These are phyloP conservation scores for Phrynocephalus vlangalii DNA, from an alignment of 2,797 vertebrate species.

Conservation along the genomic window DNA sequence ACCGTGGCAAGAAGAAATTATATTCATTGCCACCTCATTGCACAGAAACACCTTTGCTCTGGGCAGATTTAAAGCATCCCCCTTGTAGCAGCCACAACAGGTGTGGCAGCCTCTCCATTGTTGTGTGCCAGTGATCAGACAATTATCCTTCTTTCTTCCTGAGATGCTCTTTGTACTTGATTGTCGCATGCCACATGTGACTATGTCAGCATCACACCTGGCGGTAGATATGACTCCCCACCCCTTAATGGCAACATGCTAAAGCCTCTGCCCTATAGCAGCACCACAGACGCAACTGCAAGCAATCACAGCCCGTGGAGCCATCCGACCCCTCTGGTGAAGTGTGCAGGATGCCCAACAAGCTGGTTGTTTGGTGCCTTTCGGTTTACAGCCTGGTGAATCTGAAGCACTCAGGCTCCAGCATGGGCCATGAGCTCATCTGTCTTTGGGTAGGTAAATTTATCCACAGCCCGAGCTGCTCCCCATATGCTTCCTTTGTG, in stretches of 20 bases:
- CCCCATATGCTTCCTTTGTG: conserved; percentile 4
- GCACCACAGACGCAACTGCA: conserved; percentile 68
- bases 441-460: conserved; percentile 61
- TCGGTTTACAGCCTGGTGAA: conserved; percentile 47
- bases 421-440: conserved; percentile 50
- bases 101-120: background rate
- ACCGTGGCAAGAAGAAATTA: background rate
- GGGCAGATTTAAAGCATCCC: background rate
- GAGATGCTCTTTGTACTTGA: conserved; percentile 30
- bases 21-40: background rate
- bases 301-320: conserved; percentile 61
- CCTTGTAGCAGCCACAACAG: background rate
- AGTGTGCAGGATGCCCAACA: conserved; percentile 53
- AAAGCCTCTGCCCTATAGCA: conserved; percentile 60
- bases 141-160: conserved; percentile 41
- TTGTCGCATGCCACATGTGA: conserved; percentile 42
- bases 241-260: conserved; percentile 46
- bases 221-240: conserved; percentile 59
- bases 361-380: conserved; percentile 51
- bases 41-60: background rate
- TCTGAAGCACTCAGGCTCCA: conserved; percentile 46
- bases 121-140: conserved; percentile 60
- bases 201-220: conserved; percentile 63
- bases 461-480: conserved; percentile 17
- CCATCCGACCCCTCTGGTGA: conserved; percentile 58